A percentile compares a stretch with the other conserved stretches of the same genome.
phyloP scores from a whole-genome alignment of 2,888 invertebrate genomes.

The Trissolcus japonicus region DNA sequence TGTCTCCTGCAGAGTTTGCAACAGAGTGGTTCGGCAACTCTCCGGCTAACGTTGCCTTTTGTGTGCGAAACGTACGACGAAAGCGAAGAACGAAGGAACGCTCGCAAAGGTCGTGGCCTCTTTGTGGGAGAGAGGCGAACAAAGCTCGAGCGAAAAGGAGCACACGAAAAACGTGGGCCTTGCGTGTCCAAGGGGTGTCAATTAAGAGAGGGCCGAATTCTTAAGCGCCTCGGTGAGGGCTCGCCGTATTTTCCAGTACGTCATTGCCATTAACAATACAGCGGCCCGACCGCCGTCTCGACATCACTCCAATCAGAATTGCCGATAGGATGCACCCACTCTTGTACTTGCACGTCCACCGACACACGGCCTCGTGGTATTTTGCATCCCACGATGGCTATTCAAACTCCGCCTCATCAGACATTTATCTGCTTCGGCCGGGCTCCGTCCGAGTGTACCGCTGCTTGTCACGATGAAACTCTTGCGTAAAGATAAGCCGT shows the following conservation, averaged over 20 bases:
- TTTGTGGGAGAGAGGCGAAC: slow-evolving; percentile 38
- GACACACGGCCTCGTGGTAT: slow-evolving; percentile 11
- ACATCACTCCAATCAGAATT: slow-evolving; percentile 32
- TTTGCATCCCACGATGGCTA: slow-evolving; percentile 45
- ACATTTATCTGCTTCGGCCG: slow-evolving; percentile 44
- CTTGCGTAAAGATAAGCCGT: slow-evolving; percentile 38
- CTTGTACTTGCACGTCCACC: slow-evolving; percentile 10
- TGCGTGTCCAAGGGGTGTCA: slow-evolving; percentile 47
- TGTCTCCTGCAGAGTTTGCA: slow-evolving; percentile 60
- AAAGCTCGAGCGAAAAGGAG: slow-evolving; percentile 28
- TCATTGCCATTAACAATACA: slow-evolving; percentile 69
- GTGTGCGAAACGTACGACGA: slow-evolving; percentile 34
- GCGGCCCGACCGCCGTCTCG: slow-evolving; percentile 61
- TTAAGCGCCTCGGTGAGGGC: slow-evolving; percentile 43
- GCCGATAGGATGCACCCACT: slow-evolving; percentile 16
- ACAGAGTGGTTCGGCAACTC: slow-evolving; percentile 59
- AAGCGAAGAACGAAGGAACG: slow-evolving; percentile 48
- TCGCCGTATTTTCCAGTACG: slow-evolving; percentile 63
- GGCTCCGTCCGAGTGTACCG: slow-evolving; percentile 27
- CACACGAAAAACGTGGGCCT: slow-evolving; percentile 29
- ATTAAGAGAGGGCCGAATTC: slow-evolving; percentile 53
- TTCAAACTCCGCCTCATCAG: slow-evolving; percentile 46
- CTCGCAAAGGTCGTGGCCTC: slow-evolving; percentile 50
- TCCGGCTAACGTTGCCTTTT: slow-evolving; percentile 32
- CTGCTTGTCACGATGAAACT: slow-evolving; percentile 26